Percentiles rank a stretch among this genome's conserved stretches.
phyloP scores from a whole-genome alignment of 2,888 invertebrate genomes.

The Azorinus chamasolen region DNA sequence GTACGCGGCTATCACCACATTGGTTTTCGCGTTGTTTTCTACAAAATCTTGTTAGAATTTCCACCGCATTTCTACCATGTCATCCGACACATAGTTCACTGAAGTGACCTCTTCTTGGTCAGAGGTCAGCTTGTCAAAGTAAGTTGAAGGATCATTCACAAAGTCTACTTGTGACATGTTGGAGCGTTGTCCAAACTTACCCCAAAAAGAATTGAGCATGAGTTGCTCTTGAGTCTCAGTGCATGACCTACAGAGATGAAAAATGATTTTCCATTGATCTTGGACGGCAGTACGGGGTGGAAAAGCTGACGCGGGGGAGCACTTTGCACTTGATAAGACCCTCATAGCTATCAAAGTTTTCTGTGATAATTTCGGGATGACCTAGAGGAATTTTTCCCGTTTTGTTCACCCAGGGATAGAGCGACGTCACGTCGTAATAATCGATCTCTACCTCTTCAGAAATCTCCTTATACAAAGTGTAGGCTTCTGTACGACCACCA shows the following conservation, averaged over 20 bases:
- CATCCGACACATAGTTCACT: slow-evolving; percentile 14
- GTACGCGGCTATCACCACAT: slow-evolving; percentile 34
- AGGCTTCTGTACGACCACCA: slow-evolving; percentile 29
- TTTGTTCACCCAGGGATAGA: slow-evolving; percentile 33
- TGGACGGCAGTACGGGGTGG: slow-evolving; percentile 13
- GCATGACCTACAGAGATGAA: slow-evolving; percentile 80
- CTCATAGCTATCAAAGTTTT: slow-evolving; percentile 15
- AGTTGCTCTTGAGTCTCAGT: slow-evolving; percentile 65
- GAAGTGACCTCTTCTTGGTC: slow-evolving; percentile 8
- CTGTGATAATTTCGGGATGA: slow-evolving; percentile 13
- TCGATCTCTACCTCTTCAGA: slow-evolving; percentile 9
- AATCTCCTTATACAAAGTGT: slow-evolving; percentile 30
- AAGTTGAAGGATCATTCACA: background rate
- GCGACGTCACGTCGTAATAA: slow-evolving; percentile 36
- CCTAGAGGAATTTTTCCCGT: slow-evolving; percentile 16
- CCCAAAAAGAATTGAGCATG: background rate
- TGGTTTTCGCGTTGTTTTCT: slow-evolving; percentile 12
- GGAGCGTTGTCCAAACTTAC: no score
- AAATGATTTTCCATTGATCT: slow-evolving; percentile 69
- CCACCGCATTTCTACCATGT: slow-evolving; percentile 18
- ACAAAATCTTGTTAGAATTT: slow-evolving; percentile 25
- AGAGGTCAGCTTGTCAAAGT: slow-evolving; percentile 14
- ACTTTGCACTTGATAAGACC: slow-evolving; percentile 23
- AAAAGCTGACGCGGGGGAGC: background rate
- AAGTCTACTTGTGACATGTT: slow-evolving; percentile 19